Conservation (phyloP, 2,797 vertebrate species). For the Meriones psammophilus region DNA sequence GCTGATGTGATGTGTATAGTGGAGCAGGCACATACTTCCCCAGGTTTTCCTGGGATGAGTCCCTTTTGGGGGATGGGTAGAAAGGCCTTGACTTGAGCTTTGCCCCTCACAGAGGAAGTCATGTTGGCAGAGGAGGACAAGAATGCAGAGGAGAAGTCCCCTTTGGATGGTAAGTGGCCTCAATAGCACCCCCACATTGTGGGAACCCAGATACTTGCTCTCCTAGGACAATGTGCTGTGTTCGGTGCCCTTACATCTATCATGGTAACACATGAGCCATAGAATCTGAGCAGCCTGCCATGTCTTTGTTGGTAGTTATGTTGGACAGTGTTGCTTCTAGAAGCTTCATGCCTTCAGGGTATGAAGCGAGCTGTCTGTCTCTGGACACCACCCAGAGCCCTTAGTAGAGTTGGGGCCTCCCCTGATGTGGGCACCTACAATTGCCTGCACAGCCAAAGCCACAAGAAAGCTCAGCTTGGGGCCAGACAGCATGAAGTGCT, state of each 20-base stretch:
- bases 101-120: conserved; percentile 92
- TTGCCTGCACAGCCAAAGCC: background rate
- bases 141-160: conserved; percentile 95
- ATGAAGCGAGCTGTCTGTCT: background rate
- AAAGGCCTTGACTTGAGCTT: background rate
- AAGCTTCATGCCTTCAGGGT: background rate
- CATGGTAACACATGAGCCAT: fast-evolving
- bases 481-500: conserved; percentile 73
- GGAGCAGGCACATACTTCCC: background rate
- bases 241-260: fast-evolving
- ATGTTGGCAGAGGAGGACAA: conserved; percentile 99
- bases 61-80: background rate
- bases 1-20: fast-evolving
- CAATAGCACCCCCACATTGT: background rate
- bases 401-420: background rate
- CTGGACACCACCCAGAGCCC: background rate
- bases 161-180: conserved; percentile 93
- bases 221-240: fast-evolving
- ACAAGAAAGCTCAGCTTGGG: conserved; percentile 57
- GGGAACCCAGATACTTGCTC: background rate
- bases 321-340: background rate
- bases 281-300: too few relatives aligned
- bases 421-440: background rate
- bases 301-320: background rate
- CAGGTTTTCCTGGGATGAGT: background rate